These are phyloP conservation scores for Tychaedon coryphoeus DNA, from an alignment of 2,113 vertebrate genomes.

Conservation along the genomic window DNA sequence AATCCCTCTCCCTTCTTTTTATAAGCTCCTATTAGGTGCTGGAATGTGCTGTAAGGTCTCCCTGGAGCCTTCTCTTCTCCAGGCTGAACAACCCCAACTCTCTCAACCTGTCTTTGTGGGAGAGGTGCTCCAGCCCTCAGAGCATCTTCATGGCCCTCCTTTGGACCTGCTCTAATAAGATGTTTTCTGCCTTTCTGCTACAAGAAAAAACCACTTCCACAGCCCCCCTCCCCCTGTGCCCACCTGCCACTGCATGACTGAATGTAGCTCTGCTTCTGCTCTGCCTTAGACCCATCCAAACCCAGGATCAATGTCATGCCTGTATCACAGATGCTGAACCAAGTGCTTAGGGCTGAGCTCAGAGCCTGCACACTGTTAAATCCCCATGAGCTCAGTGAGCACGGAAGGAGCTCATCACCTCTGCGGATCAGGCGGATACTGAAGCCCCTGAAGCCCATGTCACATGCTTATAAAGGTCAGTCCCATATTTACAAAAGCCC, in stretches of 20 bases:
- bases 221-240: too few species aligned
- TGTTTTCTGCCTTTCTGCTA: neutral
- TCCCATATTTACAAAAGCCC: neutral
- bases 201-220: neutral
- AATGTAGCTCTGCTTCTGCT: neutral
- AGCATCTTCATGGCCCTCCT: neutral
- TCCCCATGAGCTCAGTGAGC: neutral
- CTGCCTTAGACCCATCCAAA: neutral
- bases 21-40: neutral
- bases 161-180: neutral
- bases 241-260: neutral
- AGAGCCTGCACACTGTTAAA: neutral
- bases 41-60: neutral
- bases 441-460: neutral
- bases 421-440: rapidly evolving
- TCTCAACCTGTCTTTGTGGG: neutral
- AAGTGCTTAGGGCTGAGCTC: neutral
- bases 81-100: neutral
- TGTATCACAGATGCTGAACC: neutral
- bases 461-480: neutral
- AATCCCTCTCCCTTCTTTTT: neutral
- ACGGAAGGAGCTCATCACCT: neutral
- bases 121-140: neutral
- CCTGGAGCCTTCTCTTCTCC: neutral
- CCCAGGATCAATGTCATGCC: neutral